These are phyloP conservation scores for Papilio polyxenes DNA, from an alignment of 1,140 invertebrate genomes.

Conservation along the genomic window DNA sequence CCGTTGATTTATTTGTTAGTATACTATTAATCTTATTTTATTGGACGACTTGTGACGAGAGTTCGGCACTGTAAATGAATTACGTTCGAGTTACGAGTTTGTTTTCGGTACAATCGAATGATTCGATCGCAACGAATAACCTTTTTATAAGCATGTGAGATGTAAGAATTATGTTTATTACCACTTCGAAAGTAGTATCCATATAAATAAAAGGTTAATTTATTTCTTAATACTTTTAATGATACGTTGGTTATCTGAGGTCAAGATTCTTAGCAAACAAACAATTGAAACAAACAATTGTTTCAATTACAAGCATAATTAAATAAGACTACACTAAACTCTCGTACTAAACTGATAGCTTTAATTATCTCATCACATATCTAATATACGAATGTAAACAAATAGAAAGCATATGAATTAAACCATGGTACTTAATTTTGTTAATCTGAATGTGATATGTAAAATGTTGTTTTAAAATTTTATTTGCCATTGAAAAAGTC, in stretches of 20 bases:
- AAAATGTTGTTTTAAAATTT: not conserved
- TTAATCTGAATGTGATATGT: no score
- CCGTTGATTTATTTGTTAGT: conserved; percentile 2
- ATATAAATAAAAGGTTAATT: not conserved
- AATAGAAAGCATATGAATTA: not conserved
- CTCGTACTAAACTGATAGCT: not conserved
- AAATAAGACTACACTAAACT: not conserved
- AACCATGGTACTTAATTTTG: no score
- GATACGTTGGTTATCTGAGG: not conserved
- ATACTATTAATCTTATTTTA: conserved; percentile 20
- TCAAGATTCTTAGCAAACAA: not conserved
- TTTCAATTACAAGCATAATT: not conserved
- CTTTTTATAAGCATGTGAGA: not conserved
- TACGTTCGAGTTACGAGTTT: conserved; percentile 22
- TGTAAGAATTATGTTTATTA: conserved; percentile 20
- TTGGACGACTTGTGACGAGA: conserved; percentile 2
- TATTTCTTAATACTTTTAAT: not conserved
- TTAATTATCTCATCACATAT: not conserved
- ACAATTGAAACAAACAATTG: not conserved
- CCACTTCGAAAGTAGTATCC: not conserved
- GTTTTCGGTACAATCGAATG: conserved; percentile 16
- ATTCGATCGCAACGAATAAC: not conserved
- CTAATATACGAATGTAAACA: not conserved
- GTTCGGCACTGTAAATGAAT: conserved; percentile 9
- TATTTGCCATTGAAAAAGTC: not conserved